Conservation (phyloP, 2,888 invertebrate species). For the Podotricha telesiphe region DNA sequence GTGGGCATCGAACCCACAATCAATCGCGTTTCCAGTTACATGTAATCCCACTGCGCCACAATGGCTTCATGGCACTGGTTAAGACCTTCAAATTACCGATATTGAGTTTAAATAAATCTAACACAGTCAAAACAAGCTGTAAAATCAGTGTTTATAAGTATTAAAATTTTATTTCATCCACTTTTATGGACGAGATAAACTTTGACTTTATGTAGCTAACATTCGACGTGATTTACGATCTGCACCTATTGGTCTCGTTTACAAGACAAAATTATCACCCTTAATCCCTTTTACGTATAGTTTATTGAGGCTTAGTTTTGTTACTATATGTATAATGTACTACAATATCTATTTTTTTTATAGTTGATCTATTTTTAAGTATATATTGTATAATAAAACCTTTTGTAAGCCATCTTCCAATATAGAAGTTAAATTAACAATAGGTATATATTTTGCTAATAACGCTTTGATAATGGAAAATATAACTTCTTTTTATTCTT, state of each 20-base stretch:
- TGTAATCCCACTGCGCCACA: too few relatives aligned
- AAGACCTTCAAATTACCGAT: constrained; percentile 13
- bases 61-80: neutral
- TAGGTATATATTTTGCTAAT: too few relatives aligned
- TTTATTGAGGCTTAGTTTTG: constrained; percentile 10
- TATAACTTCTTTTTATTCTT: too few relatives aligned
- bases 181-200: constrained; percentile 41
- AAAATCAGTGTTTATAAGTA: constrained; percentile 37
- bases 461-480: too few relatives aligned
- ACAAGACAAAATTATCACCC: constrained; percentile 10
- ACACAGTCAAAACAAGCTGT: constrained; percentile 31
- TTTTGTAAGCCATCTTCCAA: too few relatives aligned
- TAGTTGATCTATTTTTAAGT: too few relatives aligned
- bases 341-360: too few relatives aligned
- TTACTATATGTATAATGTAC: neutral
- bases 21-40: too few relatives aligned
- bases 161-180: constrained; percentile 37
- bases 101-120: constrained; percentile 33
- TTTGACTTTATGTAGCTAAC: constrained; percentile 35
- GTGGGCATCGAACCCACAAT: too few relatives aligned
- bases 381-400: too few relatives aligned
- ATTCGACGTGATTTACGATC: constrained; percentile 39
- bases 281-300: constrained; percentile 18
- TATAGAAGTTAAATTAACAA: too few relatives aligned
- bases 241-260: constrained; percentile 3